Conservation (phyloP, 2,797 vertebrate species). For the Trachops cirrhosus region DNA sequence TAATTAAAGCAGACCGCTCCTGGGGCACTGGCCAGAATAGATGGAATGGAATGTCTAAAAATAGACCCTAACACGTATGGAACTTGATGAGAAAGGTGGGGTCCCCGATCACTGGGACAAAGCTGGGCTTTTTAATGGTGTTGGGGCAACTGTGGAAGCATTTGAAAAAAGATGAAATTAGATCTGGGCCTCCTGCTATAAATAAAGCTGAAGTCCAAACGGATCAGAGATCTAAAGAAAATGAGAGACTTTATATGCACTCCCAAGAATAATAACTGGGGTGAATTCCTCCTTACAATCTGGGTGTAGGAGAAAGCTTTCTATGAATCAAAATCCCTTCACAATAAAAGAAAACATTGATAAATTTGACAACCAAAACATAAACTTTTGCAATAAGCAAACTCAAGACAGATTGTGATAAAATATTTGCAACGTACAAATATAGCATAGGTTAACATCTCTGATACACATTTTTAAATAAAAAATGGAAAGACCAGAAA, state of each 20-base stretch:
- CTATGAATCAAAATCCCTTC: not conserved
- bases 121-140: not conserved
- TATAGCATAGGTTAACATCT: not conserved
- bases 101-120: not conserved
- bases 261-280: not conserved
- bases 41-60: not conserved
- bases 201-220: not conserved
- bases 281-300: not conserved
- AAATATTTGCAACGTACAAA: not conserved
- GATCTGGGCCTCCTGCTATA: not conserved
- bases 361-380: not conserved
- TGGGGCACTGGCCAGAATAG: not conserved
- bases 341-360: not conserved
- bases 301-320: not conserved
- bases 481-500: not conserved
- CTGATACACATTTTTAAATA: not conserved
- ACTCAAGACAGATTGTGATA: not conserved
- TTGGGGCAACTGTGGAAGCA: not conserved
- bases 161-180: conserved; percentile 31
- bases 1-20: not conserved
- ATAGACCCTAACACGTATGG: not conserved
- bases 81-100: not conserved
- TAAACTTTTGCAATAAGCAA: not conserved
- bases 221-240: not conserved
- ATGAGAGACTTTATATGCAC: not conserved